Evolutionary conservation across 2,113 vertebrate species (phyloP).

Genomic region (Fregetta grallaria): DNA sequence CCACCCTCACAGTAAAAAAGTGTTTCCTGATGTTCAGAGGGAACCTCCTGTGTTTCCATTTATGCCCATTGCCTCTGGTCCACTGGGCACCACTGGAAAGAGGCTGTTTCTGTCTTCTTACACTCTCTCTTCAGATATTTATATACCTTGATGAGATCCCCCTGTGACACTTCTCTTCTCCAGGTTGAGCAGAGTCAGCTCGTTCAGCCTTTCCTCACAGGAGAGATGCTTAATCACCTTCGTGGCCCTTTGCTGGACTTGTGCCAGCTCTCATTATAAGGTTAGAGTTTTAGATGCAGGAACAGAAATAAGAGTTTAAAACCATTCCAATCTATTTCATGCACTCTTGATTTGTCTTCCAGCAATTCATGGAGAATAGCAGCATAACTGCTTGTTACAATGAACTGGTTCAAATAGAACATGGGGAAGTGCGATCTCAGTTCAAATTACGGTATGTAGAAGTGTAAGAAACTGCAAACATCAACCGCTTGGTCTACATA

Average conservation of each 20-base stretch:
- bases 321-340: constrained; percentile 37
- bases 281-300: not conserved
- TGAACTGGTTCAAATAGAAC: constrained; percentile 92
- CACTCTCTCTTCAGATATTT: not conserved
- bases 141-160: not conserved
- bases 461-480: not conserved
- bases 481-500: not conserved
- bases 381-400: constrained; percentile 91
- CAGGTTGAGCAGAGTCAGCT: not conserved
- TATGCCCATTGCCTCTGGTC: not conserved
- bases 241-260: not conserved
- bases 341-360: constrained; percentile 60
- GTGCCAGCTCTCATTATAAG: not conserved
- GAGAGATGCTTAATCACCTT: not conserved
- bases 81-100: not conserved
- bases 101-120: not conserved
- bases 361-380: constrained; percentile 93
- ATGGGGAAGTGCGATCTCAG: constrained; percentile 90
- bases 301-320: not conserved
- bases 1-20: not conserved
- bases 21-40: not conserved
- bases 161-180: not conserved
- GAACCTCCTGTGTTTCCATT: not conserved
- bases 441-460: constrained; percentile 92
- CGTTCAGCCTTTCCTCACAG: not conserved